Percentiles rank a stretch among this genome's conserved stretches.
These are phyloP conservation scores for Amniataba percoides DNA, from an alignment of 2,797 vertebrate genomes.

Conservation along the genomic window DNA sequence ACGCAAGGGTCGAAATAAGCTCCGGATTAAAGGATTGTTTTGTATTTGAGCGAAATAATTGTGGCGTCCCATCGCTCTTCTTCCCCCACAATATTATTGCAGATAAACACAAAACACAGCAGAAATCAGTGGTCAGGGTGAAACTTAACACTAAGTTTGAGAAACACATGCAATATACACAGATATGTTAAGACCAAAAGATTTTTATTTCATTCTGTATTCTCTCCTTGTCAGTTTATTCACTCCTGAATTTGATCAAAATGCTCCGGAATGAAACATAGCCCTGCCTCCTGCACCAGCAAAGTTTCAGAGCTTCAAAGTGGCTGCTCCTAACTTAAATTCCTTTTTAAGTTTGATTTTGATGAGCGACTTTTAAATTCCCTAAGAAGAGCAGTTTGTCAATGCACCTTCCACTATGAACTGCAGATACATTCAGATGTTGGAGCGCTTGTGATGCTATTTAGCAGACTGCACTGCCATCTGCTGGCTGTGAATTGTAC, in stretches of 20 bases:
- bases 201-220: neutral
- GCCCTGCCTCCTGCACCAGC: neutral
- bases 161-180: neutral
- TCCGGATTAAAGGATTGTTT: slow-evolving; percentile 9
- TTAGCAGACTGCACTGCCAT: slow-evolving; percentile 51
- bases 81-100: neutral
- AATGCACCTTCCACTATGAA: neutral
- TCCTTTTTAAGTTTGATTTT: neutral
- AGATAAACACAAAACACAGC: neutral
- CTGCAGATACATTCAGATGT: neutral
- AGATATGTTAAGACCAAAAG: neutral
- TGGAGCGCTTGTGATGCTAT: neutral
- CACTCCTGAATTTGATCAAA: slow-evolving; percentile 6
- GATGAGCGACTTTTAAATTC: neutral
- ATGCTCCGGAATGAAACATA: slow-evolving; percentile 5
- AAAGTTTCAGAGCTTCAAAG: neutral
- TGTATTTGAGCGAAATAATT: neutral
- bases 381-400: neutral
- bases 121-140: neutral
- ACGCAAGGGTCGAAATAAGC: neutral
- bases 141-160: neutral
- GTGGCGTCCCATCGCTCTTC: neutral
- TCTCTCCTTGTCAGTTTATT: neutral
- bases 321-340: neutral
- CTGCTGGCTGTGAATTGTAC: slow-evolving; percentile 60